phyloP scores from a whole-genome alignment of 2,113 vertebrate species.

The Myotis brandtii region DNA sequence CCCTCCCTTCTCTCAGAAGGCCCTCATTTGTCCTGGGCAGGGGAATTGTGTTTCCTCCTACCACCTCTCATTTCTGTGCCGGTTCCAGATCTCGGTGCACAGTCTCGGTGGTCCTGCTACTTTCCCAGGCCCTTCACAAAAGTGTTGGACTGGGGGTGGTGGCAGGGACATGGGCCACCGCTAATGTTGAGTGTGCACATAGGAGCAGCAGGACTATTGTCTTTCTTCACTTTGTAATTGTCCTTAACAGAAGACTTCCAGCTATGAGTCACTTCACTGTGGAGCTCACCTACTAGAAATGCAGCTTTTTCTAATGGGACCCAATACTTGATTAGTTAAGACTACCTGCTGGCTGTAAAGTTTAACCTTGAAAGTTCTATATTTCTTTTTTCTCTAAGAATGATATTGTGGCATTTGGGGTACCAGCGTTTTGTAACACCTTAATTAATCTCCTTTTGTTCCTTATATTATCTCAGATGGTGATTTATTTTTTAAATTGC shows the following conservation, averaged over 20 bases:
- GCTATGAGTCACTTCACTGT: neutral
- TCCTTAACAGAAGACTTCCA: neutral
- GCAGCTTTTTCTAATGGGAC: neutral
- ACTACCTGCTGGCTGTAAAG: neutral
- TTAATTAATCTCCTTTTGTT: constrained; percentile 65
- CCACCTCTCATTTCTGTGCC: neutral
- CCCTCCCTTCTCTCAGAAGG: neutral
- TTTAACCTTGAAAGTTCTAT: constrained; percentile 29
- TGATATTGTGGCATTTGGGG: constrained; percentile 1
- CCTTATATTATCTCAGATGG: constrained; percentile 27
- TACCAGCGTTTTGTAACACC: constrained; percentile 3
- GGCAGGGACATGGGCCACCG: neutral
- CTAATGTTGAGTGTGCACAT: neutral
- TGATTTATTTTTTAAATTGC: constrained; percentile 41
- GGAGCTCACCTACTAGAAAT: neutral
- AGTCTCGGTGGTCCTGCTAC: neutral
- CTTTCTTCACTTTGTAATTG: neutral
- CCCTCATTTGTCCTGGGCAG: neutral
- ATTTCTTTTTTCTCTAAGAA: constrained; percentile 26
- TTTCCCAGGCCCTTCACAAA: neutral
- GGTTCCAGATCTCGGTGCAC: neutral
- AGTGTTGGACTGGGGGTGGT: neutral
- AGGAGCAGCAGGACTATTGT: neutral
- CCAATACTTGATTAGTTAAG: constrained; percentile 1
- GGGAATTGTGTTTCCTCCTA: neutral